Evolutionary conservation across 2,113 vertebrate species (phyloP), one percentile per base, ranked within the genome.

Genomic region (Upupa epops): DNA sequence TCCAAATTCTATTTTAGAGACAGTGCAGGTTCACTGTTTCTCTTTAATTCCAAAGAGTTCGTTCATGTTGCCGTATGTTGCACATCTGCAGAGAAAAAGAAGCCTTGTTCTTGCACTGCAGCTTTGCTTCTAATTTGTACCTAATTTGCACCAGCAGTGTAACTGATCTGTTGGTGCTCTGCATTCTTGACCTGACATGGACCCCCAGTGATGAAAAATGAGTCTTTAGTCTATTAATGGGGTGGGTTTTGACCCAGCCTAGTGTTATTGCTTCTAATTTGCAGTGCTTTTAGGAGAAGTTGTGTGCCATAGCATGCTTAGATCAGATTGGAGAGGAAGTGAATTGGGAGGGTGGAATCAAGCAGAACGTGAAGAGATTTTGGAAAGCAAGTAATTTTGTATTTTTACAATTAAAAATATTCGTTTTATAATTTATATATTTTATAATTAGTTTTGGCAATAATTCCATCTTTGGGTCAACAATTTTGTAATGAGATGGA

Each of bases 141-240:
- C 70, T 89, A 73, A 84, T 96, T 96, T 96, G 79, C 88, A 91
- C n/a, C 82, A 81, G 81, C 70, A 69, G 36, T 46, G 90, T 59
- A 89, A 83, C 52, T 86, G 83, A 71, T 88, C 76, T 84, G 66
- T 49, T 72, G 45, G 32, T 86, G 69, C 68, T 70, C 8, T 76
- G 48, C 2, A 15, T 17, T 87, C 63, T 37, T 88, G 61, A 79
- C 86, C 78, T 70, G 61, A 16, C 28, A 12, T 15, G 64, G 90
- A 63, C 72, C 31, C 51, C 42, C 58, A 56, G 54, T 83, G 63
- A 32, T 74, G 64, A 77, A 89, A 88, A 95, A 77, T 28, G 86
- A 76, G 51, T 54, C 17, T 80, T 60, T 75, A 75, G 31, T 48
- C 13, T 68, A 20, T 28, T 46, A 28, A 56, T 0, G 0, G 81